These are phyloP conservation scores for Archocentrus centrarchus DNA, from an alignment of 2,113 vertebrate species.

Conservation along the genomic window DNA sequence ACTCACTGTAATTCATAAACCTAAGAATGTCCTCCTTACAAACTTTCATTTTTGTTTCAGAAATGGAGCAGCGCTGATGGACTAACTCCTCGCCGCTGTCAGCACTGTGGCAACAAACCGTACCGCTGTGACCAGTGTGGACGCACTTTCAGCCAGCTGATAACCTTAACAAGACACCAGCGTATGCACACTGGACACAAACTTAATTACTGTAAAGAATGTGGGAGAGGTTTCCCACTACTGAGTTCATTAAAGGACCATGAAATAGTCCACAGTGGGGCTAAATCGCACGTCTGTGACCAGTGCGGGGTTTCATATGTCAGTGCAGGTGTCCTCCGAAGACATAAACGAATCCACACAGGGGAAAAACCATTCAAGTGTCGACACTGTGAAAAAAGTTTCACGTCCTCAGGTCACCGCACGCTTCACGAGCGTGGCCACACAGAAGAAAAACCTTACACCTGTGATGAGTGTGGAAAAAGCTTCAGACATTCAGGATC, in stretches of 20 bases:
- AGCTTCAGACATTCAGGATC: neutral
- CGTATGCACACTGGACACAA: neutral
- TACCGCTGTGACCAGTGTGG: neutral
- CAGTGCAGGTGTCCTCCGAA: accelerated
- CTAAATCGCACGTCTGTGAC: neutral
- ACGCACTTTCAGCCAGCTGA: neutral
- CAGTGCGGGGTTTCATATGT: neutral
- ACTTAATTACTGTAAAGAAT: neutral
- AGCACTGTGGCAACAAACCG: neutral
- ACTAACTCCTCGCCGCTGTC: neutral
- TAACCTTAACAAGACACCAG: neutral
- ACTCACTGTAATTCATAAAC: accelerated
- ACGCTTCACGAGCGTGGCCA: neutral
- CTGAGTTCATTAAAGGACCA: neutral
- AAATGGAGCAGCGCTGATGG: neutral
- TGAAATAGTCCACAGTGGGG: neutral
- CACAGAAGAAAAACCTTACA: neutral
- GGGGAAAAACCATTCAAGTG: neutral
- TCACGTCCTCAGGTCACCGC: neutral
- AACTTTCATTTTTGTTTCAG: neutral
- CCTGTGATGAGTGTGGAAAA: neutral
- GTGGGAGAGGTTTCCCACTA: neutral
- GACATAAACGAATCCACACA: neutral
- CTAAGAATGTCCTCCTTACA: neutral
- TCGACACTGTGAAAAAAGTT: neutral